phyloP scores from a whole-genome alignment of 53 echinoderm and acorn worm genomes.

The Glandiceps talaboti region DNA sequence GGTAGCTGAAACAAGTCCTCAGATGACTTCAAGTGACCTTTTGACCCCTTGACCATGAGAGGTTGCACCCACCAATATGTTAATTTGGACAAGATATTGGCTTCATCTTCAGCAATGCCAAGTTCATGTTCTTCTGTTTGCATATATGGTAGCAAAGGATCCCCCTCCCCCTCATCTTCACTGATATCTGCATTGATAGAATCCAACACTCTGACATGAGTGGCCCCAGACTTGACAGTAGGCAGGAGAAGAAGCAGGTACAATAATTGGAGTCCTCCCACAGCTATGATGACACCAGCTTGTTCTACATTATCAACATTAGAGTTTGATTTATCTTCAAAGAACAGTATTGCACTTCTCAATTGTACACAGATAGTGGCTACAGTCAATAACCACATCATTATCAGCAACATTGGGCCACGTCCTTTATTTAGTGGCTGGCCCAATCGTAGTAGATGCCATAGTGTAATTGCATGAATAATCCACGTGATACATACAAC shows the following conservation, averaged over 20 bases:
- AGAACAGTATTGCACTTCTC: conserved; percentile 29
- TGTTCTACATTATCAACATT: background rate
- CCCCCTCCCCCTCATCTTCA: conserved; percentile 44
- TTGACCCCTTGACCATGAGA: conserved; percentile 74
- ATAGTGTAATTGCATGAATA: conserved; percentile 47
- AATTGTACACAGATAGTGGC: conserved; percentile 34
- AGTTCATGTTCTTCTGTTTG: conserved; percentile 32
- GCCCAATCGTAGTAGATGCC: conserved; percentile 35
- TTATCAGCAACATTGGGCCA: conserved; percentile 41
- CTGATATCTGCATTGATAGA: conserved; percentile 43
- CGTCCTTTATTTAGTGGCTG: conserved; percentile 27
- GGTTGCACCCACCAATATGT: conserved; percentile 78
- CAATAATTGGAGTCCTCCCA: conserved; percentile 36
- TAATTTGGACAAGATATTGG: conserved; percentile 49
- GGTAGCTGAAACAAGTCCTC: conserved; percentile 85
- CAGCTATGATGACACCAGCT: conserved; percentile 15
- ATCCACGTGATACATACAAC: conserved; percentile 54
- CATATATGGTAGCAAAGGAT: conserved; percentile 16
- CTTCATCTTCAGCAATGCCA: conserved; percentile 76
- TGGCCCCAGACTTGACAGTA: conserved; percentile 20
- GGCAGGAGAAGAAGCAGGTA: conserved; percentile 69
- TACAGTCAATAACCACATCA: conserved; percentile 53
- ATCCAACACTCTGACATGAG: background rate
- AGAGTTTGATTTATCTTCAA: conserved; percentile 17
- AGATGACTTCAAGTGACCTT: conserved; percentile 46